Percentiles rank a stretch among this genome's conserved stretches.
These are phyloP conservation scores for Tyria jacobaeae DNA, from an alignment of 2,888 invertebrate genomes.

Conservation along the genomic window DNA sequence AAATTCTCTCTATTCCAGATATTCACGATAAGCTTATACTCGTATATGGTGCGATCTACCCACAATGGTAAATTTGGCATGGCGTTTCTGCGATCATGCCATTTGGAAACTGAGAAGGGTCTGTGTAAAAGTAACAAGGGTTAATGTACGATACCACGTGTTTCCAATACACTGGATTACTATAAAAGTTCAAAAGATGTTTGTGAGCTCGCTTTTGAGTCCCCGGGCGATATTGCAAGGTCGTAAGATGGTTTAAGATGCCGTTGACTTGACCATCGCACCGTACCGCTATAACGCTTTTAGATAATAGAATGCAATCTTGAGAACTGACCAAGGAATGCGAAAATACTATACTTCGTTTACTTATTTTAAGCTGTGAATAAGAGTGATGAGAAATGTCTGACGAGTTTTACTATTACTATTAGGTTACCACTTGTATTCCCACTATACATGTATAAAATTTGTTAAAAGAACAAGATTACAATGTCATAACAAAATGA, in stretches of 20 bases:
- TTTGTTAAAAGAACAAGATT: no score
- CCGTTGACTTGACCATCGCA: conserved; percentile 20
- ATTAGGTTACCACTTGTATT: neutral
- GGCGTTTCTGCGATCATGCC: conserved; percentile 61
- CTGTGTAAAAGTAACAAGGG: conserved; percentile 77
- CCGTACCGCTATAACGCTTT: conserved; percentile 14
- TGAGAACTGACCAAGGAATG: conserved; percentile 12
- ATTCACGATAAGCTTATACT: conserved; percentile 36
- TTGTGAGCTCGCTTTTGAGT: conserved; percentile 30
- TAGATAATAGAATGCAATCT: conserved; percentile 32
- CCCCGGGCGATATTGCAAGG: conserved; percentile 32
- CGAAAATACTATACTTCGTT: conserved; percentile 6
- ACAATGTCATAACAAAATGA: no score
- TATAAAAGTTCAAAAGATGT: conserved; percentile 59
- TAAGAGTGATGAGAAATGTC: neutral
- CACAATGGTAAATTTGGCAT: conserved; percentile 60
- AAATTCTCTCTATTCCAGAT: conserved; percentile 40
- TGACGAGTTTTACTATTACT: neutral
- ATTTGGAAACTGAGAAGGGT: conserved; percentile 76
- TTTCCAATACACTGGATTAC: conserved; percentile 68
- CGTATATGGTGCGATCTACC: conserved; percentile 19
- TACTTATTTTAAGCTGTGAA: neutral
- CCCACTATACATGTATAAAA: neutral
- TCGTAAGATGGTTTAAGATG: conserved; percentile 32
- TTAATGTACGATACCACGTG: conserved; percentile 69